Percentiles rank a stretch among this genome's conserved stretches.
Evolutionary conservation across 2,888 invertebrate species (phyloP).

Genomic region (Calliopum simillimum): DNA sequence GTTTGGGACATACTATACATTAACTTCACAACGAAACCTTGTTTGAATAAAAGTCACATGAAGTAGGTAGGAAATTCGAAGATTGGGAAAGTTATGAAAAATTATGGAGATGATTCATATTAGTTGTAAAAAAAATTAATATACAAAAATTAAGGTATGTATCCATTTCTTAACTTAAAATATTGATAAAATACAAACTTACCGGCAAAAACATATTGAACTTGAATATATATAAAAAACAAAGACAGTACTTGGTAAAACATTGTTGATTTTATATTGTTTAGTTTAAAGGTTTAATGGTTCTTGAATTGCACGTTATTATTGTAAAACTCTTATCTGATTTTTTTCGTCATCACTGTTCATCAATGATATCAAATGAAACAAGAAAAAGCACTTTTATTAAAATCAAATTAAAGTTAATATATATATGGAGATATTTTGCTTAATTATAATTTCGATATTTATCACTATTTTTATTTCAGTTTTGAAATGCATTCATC

Average conservation of each 20-base stretch:
- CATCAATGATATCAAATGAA: neutral
- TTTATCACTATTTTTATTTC: neutral
- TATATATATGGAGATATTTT: neutral
- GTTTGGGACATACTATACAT: too few species aligned
- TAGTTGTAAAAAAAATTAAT: too few species aligned
- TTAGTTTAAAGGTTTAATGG: neutral
- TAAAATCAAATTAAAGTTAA: neutral
- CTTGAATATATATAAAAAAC: constrained; percentile 2
- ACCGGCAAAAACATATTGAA: constrained; percentile 23
- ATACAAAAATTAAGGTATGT: too few species aligned
- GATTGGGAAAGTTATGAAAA: too few species aligned
- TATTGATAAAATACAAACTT: neutral
- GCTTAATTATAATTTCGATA: neutral
- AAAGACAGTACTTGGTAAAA: neutral
- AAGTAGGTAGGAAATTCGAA: too few species aligned
- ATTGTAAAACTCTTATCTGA: neutral
- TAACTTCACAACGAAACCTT: too few species aligned
- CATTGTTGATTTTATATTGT: neutral
- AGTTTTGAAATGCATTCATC: too few species aligned
- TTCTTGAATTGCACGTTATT: neutral
- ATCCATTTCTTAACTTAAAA: too few species aligned
- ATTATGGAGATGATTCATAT: too few species aligned
- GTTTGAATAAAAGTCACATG: too few species aligned
- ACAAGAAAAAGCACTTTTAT: constrained; percentile 12
- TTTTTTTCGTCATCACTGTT: neutral